Percentiles rank a stretch among this genome's conserved stretches.
phyloP scores from a whole-genome alignment of 2,888 invertebrate species.

The Athrips mouffetella region DNA sequence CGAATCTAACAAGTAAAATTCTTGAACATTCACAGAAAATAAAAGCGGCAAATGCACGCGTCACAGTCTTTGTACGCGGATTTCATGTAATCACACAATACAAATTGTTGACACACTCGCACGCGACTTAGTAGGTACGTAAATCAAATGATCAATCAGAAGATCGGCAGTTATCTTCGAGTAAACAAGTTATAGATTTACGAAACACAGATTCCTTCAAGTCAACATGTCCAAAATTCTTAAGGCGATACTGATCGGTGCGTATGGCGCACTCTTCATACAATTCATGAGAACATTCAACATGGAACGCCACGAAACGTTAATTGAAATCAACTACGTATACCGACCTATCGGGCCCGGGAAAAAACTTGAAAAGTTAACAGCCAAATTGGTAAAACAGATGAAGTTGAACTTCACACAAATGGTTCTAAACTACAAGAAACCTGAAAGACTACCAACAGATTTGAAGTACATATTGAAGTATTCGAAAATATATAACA shows the following conservation, averaged over 20 bases:
- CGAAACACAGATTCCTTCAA: no score
- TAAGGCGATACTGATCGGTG: constrained; percentile 36
- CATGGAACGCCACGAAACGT: constrained; percentile 26
- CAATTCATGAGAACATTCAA: constrained; percentile 37
- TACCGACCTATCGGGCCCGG: no score
- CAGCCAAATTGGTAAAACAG: constrained; percentile 33
- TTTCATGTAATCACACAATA: no score
- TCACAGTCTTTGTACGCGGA: no score
- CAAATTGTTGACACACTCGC: no score
- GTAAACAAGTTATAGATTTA: constrained; percentile 46
- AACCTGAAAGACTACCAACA: constrained; percentile 39
- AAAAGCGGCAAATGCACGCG: no score
- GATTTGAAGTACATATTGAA: constrained; percentile 56
- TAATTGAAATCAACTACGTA: constrained; percentile 46
- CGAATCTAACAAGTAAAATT: no score
- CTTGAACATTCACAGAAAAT: no score
- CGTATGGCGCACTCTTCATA: constrained; percentile 40
- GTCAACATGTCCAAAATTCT: constrained; percentile 46
- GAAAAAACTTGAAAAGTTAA: constrained; percentile 28
- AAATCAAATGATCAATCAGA: background rate
- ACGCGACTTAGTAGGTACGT: no score
- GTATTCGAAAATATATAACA: constrained; percentile 39
- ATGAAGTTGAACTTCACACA: constrained; percentile 29
- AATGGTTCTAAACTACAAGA: constrained; percentile 24
- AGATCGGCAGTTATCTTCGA: background rate